Base-by-base conservation (phyloP, 2,888 invertebrate species). In the Drymonia ruficornis region DNA sequence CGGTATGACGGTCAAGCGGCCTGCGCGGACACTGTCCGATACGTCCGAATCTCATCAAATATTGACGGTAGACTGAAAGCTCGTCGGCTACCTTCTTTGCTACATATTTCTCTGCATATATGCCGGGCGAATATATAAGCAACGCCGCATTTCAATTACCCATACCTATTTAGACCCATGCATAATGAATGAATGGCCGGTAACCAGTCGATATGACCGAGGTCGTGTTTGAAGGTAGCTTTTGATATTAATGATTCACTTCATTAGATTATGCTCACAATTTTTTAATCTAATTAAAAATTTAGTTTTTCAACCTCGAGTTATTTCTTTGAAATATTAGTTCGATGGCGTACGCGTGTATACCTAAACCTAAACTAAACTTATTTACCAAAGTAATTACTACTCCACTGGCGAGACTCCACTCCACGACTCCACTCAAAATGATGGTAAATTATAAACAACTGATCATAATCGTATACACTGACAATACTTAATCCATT, bases 41-140 rank as follows among this genome's bases (percentile, higher is more conserved):
- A 58, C 62, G 89, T 86, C 87, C 87, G 86, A 84, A 78, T 72
- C 85, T 85, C 87, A 90, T 91, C 86, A 87, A 91, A 89, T 88
- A 91, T 91, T 90, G 85, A 91, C 77, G 77, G 59, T 56, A 67
- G 75, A 75, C 80, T 86, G 81, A 88, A 85, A 87, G 85, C 87
- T 74, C 81, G 74, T 69, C 72, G 68, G 62, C 71, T 43, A 40
- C 52, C 52, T 73, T 67, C 34, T 18, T 31, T 6, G 16, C 18
- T 34, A 28, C 7, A 12, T 18, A 13, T 18, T 1, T 12, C 18
- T 15, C 13, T 46, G 29, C 29, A 46, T 46, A 46, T 44, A 19
- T 28, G 23, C 46, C 18, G 15, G 3, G 19, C 19, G 19, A 2
- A 19, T 19, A 43, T 18, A 31, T 13, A 18, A 34, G 18, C 47